These are phyloP conservation scores for Pithecia hirsuta DNA, from an alignment of 2,797 vertebrate genomes.

Conservation along the genomic window DNA sequence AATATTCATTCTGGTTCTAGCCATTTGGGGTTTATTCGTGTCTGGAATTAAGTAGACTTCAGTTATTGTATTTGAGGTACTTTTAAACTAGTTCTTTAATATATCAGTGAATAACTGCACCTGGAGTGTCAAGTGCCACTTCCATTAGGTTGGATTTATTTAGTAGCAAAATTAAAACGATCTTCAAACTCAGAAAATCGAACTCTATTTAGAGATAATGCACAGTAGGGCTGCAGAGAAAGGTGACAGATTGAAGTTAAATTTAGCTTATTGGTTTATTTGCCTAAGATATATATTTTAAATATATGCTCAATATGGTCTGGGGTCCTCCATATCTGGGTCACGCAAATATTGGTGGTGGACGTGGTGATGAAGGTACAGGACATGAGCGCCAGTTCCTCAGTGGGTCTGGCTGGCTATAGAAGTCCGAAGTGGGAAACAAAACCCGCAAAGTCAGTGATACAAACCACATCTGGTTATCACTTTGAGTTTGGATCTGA, in stretches of 20 bases:
- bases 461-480: not conserved
- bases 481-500: not conserved
- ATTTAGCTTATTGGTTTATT: not conserved
- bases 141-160: not conserved
- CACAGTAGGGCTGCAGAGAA: not conserved
- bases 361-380: no score
- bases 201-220: not conserved
- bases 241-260: no score
- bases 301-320: not conserved
- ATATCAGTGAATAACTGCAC: not conserved
- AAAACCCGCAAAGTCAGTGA: fast-evolving
- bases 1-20: not conserved
- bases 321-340: no score
- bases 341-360: no score
- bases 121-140: not conserved
- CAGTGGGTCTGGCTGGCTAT: fast-evolving
- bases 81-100: not conserved
- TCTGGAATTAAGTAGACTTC: not conserved
- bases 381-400: fast-evolving
- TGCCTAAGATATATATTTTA: not conserved
- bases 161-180: not conserved
- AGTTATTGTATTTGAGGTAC: not conserved
- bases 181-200: not conserved
- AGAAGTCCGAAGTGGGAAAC: not conserved
- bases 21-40: not conserved